Conservation (phyloP, 2,888 invertebrate species). For the Drosophila merina region DNA sequence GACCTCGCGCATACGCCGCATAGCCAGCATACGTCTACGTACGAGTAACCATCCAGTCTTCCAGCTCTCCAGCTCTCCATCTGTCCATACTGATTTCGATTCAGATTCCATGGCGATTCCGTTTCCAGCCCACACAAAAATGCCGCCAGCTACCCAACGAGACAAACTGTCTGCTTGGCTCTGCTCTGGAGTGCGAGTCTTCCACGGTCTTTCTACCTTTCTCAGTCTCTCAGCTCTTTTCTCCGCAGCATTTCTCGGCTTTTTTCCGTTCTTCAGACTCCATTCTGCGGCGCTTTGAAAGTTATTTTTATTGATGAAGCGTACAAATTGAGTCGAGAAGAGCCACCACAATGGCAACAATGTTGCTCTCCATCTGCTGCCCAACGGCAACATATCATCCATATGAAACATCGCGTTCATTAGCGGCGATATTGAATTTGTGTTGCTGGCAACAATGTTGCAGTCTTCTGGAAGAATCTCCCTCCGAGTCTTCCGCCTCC, state of each 20-base stretch:
- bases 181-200: conserved; percentile 9
- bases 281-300: conserved; percentile 62
- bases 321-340: conserved; percentile 51
- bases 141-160: conserved; percentile 53
- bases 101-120: conserved; percentile 21
- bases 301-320: conserved; percentile 76
- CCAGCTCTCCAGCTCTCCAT: conserved; percentile 3
- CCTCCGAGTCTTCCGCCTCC: neutral
- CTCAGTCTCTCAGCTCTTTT: conserved; percentile 7
- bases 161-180: conserved; percentile 75
- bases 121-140: conserved; percentile 38
- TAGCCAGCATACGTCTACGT: conserved; percentile 27
- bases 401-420: conserved; percentile 40
- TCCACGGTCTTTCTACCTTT: conserved; percentile 1
- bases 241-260: conserved; percentile 1
- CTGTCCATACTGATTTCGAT: conserved; percentile 13
- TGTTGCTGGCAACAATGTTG: conserved; percentile 56
- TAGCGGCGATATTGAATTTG: conserved; percentile 37
- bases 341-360: conserved; percentile 35
- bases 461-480: conserved; percentile 10
- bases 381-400: conserved; percentile 39
- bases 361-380: conserved; percentile 29
- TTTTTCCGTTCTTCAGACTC: conserved; percentile 8
- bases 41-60: conserved; percentile 13
- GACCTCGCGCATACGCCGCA: conserved; percentile 62